Percentiles rank a stretch among this genome's conserved stretches.
Evolutionary conservation across 2,797 vertebrate genomes (phyloP).

Genomic region (Prunella strophiata): DNA sequence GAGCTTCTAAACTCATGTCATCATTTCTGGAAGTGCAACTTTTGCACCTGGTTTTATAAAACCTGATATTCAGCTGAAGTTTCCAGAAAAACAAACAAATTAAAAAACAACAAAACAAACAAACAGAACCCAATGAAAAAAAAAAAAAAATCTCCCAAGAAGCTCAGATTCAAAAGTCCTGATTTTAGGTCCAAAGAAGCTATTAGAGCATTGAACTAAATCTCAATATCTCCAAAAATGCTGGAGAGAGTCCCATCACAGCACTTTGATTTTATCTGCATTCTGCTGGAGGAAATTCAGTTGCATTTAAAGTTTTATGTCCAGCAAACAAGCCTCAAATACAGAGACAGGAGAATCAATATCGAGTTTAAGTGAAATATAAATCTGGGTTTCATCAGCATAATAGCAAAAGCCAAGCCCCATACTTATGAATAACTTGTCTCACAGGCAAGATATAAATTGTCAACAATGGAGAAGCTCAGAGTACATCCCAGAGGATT

Average conservation of each 20-base stretch:
- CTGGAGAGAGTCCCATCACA: neutral
- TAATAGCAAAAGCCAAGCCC: constrained; percentile 51
- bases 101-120: neutral
- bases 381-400: constrained; percentile 64
- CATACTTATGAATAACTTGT: constrained; percentile 54
- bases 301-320: constrained; percentile 62
- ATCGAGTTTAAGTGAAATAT: constrained; percentile 64
- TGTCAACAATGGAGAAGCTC: constrained; percentile 22
- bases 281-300: constrained; percentile 54
- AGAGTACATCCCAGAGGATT: constrained; percentile 14
- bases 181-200: constrained; percentile 6
- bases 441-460: constrained; percentile 48
- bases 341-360: constrained; percentile 64
- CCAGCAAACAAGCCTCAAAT: constrained; percentile 53
- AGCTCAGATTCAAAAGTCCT: neutral
- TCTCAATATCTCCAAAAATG: neutral
- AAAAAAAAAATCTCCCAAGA: neutral
- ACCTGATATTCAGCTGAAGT: neutral
- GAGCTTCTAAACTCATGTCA: neutral
- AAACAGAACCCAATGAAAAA: neutral
- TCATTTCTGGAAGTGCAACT: neutral
- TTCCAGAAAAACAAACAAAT: neutral
- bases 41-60: neutral
- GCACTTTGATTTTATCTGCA: constrained; percentile 39
- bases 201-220: constrained; percentile 14